Evolutionary conservation across 1,140 invertebrate species (phyloP), one percentile per base, ranked within the genome.

Genomic region (Sycophaga agraensis): DNA sequence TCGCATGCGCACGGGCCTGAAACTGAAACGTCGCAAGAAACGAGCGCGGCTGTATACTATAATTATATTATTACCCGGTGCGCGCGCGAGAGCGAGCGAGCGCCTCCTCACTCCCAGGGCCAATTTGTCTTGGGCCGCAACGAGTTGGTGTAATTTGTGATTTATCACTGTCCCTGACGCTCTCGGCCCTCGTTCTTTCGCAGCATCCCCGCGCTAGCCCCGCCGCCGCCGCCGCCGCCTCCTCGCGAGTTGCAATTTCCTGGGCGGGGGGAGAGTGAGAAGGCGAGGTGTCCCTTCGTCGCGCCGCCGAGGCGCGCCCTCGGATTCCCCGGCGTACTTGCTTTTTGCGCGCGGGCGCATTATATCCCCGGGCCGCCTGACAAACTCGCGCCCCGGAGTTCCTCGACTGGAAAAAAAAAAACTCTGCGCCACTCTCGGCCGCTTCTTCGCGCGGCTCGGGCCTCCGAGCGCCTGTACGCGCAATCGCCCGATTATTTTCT

Each of bases 21-120:
- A 73, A 73, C 71, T 65, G 66, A 71, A 74, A 71, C 69, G 66
- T 65, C 69, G 65, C 68, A 74, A 51, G 35, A 63, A 71, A 63
- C 35, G 45, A 7, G 35, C 21, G 12, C 48, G 26, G 66, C 28
- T 31, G 5, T 31, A 31, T 73, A 69, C 72, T 76, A 74, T 78
- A 78, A 78, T 78, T 78, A 78, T 77, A 78, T 77, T 77, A 75
- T 77, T 77, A 78, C 68, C 69, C 65, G 71, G 69, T 72, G 68
- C 58, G 70, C 68, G 69, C 72, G 70, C 73, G 70, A 72, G 74
- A n/a, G n/a, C n/a, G n/a, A n/a, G n/a, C n/a, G n/a, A n/a, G n/a
- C n/a, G n/a, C n/a, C n/a, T n/a, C n/a, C n/a, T n/a, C 73, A 76
- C 71, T 78, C 59, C 58, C 54, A 65, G 48, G 56, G 55, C 69